Evolutionary conservation across 1,140 invertebrate genomes (phyloP), one percentile per base, ranked within the genome.

Genomic region (Argopecten irradians): DNA sequence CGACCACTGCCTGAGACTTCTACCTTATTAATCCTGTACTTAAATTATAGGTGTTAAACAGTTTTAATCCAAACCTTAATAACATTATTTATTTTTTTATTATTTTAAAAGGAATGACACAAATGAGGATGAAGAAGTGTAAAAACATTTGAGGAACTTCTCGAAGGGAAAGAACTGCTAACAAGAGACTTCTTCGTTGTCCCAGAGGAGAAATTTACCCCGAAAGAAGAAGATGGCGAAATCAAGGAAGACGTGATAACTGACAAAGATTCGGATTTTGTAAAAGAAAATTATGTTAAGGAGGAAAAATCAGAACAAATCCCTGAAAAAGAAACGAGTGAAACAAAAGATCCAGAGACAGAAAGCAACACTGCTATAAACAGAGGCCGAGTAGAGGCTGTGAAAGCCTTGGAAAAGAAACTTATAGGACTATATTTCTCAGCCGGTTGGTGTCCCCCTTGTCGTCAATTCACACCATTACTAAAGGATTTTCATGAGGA

Each of bases 381-480:
- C 1, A 71, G n/a, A 28, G 55, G 87, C 19, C 83, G 86, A 9
- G 85, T 87, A 9, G 89, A 90, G 35, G 89, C 87, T 39, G 71
- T 88, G 2, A 33, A 84, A 34, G 85, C 89, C n/a, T 88, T 89
- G 39, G 88, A 88, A 87, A 90, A 91, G 86, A 91, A 88, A 88
- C 87, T 93, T 82, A 89, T 92, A 1, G 93, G 92, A 35, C 92
- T 96, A 32, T 96, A 96, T 89, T 96, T 96, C 92, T 96, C 96
- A 22, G 96, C 96, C 22, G 94, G 96, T 34, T 96, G 96, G 96
- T 96, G 96, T 88, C 95, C 96, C 1, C 96, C 96, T 14, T 96
- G 96, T 90, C 92, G 93, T 39, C 91, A 91, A 46, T 96, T 96
- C 90, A 96, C 96, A 11, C 95, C 95, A 7, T 86, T 95, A 13